Base-by-base conservation (phyloP, 1,140 invertebrate genomes). In the Asobara japonica region DNA sequence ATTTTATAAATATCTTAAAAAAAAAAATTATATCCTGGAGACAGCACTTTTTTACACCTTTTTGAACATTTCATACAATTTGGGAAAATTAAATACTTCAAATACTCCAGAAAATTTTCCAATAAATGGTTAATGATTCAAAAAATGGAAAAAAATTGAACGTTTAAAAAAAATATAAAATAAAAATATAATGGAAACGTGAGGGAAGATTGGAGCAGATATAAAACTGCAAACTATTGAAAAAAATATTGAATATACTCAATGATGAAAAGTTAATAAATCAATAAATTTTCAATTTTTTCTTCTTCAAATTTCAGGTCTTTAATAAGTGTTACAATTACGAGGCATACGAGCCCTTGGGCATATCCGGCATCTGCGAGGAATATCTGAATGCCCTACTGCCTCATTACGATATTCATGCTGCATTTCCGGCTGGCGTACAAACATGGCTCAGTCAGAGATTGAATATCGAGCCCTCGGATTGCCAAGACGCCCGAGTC, bases 321-420 rank as follows among this genome's bases (percentile, higher is more conserved):
- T 85, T 85, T 38, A 82, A 83, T 51, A 84, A 83, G 20, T 84
- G 80, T 30, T 81, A 72, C 18, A 85, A 84, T 73, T 83, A 82
- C 27, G 82, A 83, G 31, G 75, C 69, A 1, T 84, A 80, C 20
- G 83, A 85, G 31, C 80, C 82, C 1, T 36, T 83, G 6, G 64
- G 70, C 11, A 80, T 83, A 71, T 77, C 79, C 8, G 65, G 69
- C 27, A 41, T 76, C 11, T 85, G 82, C 30, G 41, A 65, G 1
- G 7, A 65, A 27, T 71, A 73, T 18, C 74, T 80, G 27, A 73
- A 75, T 51, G 13, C 25, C 51, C 64, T 82, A 45, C 51, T 67
- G 7, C 13, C 65, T 25, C 20, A 72, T 45, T 65, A 65, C 66
- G 69, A 65, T 1, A 65, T 78, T 13, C 22, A 78, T 38, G 61